Percentiles rank a stretch among this genome's conserved stretches.
Evolutionary conservation across 1,140 invertebrate species (phyloP).

Genomic region (Heterodera schachtii): DNA sequence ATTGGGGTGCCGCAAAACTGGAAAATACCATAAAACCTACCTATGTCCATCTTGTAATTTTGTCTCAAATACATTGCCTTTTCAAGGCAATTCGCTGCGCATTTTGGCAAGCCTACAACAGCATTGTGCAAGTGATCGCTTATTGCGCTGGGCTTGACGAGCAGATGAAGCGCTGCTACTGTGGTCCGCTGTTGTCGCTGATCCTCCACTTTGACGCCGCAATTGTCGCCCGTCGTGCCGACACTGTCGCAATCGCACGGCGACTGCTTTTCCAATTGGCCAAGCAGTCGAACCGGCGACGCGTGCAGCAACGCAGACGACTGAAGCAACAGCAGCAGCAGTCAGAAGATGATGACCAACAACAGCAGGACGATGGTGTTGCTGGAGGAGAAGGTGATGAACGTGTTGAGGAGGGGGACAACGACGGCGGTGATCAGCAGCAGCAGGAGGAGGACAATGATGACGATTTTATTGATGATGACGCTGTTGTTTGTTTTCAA

Average conservation of each 20-base stretch:
- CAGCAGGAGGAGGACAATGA: too few relatives aligned
- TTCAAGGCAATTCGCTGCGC: slow-evolving; percentile 22
- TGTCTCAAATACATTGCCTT: background rate
- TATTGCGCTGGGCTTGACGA: slow-evolving; percentile 18
- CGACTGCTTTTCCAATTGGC: background rate
- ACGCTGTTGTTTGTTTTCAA: too few relatives aligned
- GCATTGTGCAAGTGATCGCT: slow-evolving; percentile 11
- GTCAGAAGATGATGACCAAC: background rate
- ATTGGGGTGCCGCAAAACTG: too few relatives aligned
- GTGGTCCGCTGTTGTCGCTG: slow-evolving; percentile 36
- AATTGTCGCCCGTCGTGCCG: background rate
- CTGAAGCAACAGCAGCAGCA: too few relatives aligned
- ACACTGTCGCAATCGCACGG: background rate
- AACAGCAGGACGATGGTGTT: background rate
- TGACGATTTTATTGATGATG: too few relatives aligned
- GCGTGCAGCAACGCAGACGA: too few relatives aligned
- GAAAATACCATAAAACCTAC: too few relatives aligned
- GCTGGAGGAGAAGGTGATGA: background rate
- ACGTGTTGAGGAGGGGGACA: background rate
- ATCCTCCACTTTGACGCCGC: slow-evolving; percentile 24
- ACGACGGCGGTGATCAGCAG: background rate
- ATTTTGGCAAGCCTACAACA: slow-evolving; percentile 33
- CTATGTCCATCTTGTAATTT: too few relatives aligned
- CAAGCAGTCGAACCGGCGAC: background rate
- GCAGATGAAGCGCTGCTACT: slow-evolving; percentile 23